Conservation (phyloP, 2,888 invertebrate genomes). For the Lypha dubia region DNA sequence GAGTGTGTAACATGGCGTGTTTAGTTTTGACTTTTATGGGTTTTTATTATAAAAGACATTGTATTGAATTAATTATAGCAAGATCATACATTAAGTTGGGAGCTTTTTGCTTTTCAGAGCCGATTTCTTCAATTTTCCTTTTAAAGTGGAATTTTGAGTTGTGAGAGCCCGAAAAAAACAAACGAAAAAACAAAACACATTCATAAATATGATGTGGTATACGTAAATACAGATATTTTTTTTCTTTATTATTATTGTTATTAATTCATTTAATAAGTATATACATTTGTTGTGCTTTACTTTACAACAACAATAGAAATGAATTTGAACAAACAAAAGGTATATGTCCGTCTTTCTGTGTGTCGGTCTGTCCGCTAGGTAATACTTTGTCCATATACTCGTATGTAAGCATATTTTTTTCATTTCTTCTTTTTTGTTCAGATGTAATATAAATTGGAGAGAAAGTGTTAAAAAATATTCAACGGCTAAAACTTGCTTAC, state of each 20-base stretch:
- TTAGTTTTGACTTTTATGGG: slow-evolving; percentile 57
- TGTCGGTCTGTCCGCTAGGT: slow-evolving; percentile 3
- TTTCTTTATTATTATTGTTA: slow-evolving; percentile 39
- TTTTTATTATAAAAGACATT: slow-evolving; percentile 60
- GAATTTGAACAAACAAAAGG: slow-evolving; percentile 47
- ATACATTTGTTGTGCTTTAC: slow-evolving; percentile 14
- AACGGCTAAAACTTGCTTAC: slow-evolving; percentile 22
- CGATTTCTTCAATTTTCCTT: slow-evolving; percentile 40
- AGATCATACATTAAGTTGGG: slow-evolving; percentile 57
- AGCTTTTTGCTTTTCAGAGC: not conserved
- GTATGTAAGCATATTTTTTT: not conserved
- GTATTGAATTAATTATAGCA: slow-evolving; percentile 67
- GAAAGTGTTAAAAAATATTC: slow-evolving; percentile 50
- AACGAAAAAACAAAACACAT: no score
- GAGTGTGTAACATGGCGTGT: slow-evolving; percentile 46
- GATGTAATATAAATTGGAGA: slow-evolving; percentile 48
- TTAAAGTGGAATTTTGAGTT: slow-evolving; percentile 40
- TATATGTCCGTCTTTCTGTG: not conserved
- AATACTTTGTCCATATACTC: slow-evolving; percentile 40
- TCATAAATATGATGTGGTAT: not conserved
- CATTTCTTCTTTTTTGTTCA: not conserved
- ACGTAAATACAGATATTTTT: no score
- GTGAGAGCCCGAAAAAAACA: slow-evolving; percentile 30
- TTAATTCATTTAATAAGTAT: slow-evolving; percentile 47
- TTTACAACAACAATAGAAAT: slow-evolving; percentile 46